phyloP scores from a whole-genome alignment of 1,140 invertebrate genomes.

The Orchestia grillus region DNA sequence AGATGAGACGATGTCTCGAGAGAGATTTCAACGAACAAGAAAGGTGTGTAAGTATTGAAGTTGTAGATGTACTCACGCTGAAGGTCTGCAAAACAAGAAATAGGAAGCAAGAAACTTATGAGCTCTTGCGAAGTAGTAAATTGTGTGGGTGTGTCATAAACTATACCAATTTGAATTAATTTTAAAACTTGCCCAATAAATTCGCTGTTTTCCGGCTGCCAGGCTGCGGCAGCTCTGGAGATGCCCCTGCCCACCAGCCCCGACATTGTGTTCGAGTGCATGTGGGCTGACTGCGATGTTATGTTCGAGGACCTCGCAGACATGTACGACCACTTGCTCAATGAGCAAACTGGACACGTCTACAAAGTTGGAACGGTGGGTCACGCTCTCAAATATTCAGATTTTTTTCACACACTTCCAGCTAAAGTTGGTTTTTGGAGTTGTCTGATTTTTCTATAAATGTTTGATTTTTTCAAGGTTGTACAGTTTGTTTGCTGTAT shows the following conservation, averaged over 20 bases:
- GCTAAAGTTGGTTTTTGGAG: not conserved
- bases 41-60: not conserved
- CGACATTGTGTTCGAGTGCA: slow-evolving; percentile 84
- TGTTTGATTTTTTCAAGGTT: not conserved
- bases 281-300: slow-evolving; percentile 92
- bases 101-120: not conserved
- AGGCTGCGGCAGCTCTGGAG: slow-evolving; percentile 51
- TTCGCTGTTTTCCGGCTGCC: not conserved
- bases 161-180: not conserved
- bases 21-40: too few relatives aligned
- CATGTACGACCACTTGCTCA: slow-evolving; percentile 89
- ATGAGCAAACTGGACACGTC: slow-evolving; percentile 78
- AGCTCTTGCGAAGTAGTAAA: not conserved
- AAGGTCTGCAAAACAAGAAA: not conserved
- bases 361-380: slow-evolving; percentile 68
- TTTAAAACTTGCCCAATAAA: not conserved
- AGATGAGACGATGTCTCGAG: too few relatives aligned
- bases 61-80: not conserved
- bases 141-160: not conserved
- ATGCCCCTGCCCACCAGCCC: slow-evolving; percentile 67
- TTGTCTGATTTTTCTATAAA: not conserved
- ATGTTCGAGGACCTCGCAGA: slow-evolving; percentile 93
- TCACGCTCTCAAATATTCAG: not conserved
- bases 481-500: not conserved
- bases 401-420: not conserved